These are phyloP conservation scores for Ornithoptera priamus DNA, from an alignment of 2,888 invertebrate species.

Conservation along the genomic window DNA sequence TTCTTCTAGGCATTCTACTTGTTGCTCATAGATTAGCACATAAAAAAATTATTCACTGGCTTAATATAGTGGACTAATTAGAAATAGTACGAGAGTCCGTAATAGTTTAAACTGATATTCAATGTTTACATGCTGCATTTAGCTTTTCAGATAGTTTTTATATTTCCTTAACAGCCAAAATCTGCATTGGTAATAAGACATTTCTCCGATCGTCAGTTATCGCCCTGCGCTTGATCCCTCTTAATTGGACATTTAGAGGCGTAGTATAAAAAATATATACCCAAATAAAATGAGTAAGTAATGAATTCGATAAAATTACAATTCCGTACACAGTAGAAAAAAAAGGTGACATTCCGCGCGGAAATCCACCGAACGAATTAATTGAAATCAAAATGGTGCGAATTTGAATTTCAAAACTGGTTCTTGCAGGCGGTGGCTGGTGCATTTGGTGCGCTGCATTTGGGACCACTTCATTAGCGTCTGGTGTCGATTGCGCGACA, in stretches of 20 bases:
- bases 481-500: slow-evolving; percentile 60
- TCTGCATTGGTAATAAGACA: slow-evolving; percentile 18
- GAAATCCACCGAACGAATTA: slow-evolving; percentile 33
- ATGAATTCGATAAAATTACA: slow-evolving; percentile 26
- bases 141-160: neutral
- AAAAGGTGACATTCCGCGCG: slow-evolving; percentile 33
- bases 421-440: slow-evolving; percentile 34
- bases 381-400: slow-evolving; percentile 32
- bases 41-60: neutral
- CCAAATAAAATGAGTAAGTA: slow-evolving; percentile 27
- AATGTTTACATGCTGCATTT: neutral
- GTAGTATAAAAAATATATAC: slow-evolving; percentile 21
- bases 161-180: neutral
- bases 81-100: neutral
- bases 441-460: slow-evolving; percentile 50
- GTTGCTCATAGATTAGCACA: neutral
- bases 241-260: slow-evolving; percentile 27
- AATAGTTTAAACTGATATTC: neutral
- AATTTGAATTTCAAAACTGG: slow-evolving; percentile 47
- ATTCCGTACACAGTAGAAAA: slow-evolving; percentile 23
- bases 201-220: slow-evolving; percentile 9
- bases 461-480: slow-evolving; percentile 56
- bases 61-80: neutral
- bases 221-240: slow-evolving; percentile 11
- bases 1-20: neutral